phyloP scores from a whole-genome alignment of 2,797 vertebrate genomes.

The Enteromius viviparus region DNA sequence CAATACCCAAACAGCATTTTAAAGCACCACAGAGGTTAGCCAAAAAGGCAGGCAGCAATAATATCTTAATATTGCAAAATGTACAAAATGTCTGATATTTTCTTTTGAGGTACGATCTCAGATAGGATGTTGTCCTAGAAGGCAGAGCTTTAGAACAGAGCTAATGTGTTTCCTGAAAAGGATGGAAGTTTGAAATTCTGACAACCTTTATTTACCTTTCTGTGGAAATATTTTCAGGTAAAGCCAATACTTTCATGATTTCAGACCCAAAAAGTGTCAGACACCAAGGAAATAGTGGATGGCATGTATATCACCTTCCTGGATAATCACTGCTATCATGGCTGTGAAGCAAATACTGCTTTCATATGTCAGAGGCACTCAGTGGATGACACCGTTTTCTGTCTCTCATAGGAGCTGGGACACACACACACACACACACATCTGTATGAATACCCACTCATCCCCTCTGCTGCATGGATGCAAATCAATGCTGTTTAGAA shows the following conservation, averaged over 20 bases:
- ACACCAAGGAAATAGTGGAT: background rate
- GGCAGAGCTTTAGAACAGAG: background rate
- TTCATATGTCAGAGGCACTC: conserved; percentile 30
- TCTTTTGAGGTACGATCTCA: background rate
- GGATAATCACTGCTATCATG: conserved; percentile 10
- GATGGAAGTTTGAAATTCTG: conserved; percentile 1
- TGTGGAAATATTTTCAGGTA: background rate
- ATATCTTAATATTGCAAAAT: background rate
- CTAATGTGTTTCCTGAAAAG: background rate
- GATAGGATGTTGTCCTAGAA: background rate
- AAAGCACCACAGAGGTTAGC: background rate
- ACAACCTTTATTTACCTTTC: conserved; percentile 15
- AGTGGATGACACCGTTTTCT: conserved; percentile 5
- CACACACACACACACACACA: conserved; percentile 70
- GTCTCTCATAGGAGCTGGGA: background rate
- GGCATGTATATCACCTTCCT: background rate
- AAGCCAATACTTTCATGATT: background rate
- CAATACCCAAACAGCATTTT: background rate
- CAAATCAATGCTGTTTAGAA: conserved; percentile 76
- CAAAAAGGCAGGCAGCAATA: background rate
- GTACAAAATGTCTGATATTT: background rate
- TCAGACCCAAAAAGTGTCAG: background rate
- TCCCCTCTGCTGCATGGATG: conserved; percentile 67
- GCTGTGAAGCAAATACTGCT: conserved; percentile 10
- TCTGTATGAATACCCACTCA: conserved; percentile 63